A percentile compares a stretch with the other conserved stretches of the same genome.
These are phyloP conservation scores for Dryobates pubescens DNA, from an alignment of 2,797 vertebrate genomes.

Conservation along the genomic window DNA sequence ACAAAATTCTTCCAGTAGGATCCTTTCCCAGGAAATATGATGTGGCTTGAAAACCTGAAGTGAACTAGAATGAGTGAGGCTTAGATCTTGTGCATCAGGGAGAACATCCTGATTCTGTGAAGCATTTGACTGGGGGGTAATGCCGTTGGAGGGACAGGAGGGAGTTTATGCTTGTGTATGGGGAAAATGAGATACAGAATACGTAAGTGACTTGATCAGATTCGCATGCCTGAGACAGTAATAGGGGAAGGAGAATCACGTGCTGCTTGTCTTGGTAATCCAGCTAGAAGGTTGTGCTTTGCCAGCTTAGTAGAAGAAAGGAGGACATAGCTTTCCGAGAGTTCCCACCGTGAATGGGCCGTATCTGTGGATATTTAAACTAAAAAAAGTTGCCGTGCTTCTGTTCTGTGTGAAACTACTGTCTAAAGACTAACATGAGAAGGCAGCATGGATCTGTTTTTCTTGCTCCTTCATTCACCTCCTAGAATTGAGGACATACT, in stretches of 20 bases:
- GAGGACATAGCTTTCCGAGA: neutral
- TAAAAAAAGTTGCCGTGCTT: neutral
- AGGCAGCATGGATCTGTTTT: neutral
- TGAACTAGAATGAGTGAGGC: neutral
- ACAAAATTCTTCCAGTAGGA: neutral
- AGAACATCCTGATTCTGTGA: neutral
- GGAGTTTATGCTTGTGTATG: neutral
- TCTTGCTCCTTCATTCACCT: neutral
- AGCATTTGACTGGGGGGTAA: neutral
- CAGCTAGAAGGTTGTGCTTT: neutral
- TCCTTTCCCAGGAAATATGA: neutral
- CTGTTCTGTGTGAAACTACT: neutral
- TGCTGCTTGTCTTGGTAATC: neutral
- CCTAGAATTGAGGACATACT: neutral
- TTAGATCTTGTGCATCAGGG: fast-evolving
- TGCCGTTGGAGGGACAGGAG: neutral
- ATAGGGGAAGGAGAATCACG: fast-evolving
- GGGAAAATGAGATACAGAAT: slow-evolving; percentile 2
- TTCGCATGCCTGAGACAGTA: neutral
- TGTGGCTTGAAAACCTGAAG: neutral
- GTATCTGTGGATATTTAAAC: neutral
- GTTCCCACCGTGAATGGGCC: neutral
- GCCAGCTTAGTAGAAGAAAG: neutral
- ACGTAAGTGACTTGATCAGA: neutral
- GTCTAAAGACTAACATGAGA: neutral